These are phyloP conservation scores for Ganaspis sp. DNA, from an alignment of 1,140 invertebrate genomes.

Conservation along the genomic window DNA sequence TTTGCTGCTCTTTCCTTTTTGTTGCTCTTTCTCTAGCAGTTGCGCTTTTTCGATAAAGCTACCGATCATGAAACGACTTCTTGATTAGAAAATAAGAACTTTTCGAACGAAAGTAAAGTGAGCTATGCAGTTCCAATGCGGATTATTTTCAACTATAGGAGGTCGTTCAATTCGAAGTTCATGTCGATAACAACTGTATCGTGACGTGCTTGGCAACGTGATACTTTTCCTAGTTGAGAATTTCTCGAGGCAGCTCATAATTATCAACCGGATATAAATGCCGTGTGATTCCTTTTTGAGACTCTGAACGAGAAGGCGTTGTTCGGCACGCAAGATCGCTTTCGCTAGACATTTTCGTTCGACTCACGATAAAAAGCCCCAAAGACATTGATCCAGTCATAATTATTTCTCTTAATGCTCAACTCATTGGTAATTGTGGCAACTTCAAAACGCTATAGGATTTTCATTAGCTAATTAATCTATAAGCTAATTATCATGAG, in stretches of 20 bases:
- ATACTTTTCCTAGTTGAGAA: conserved; percentile 63
- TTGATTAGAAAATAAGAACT: no score
- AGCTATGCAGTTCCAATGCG: conserved; percentile 41
- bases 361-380: background rate
- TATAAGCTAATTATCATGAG: background rate
- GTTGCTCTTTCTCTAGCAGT: no score
- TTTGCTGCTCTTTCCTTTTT: no score
- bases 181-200: conserved; percentile 75
- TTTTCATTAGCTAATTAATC: background rate
- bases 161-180: conserved; percentile 61
- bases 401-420: background rate
- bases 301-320: conserved; percentile 58
- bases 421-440: background rate
- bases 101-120: background rate
- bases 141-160: conserved; percentile 43
- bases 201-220: conserved; percentile 64
- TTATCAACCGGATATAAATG: conserved; percentile 68
- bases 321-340: conserved; percentile 65
- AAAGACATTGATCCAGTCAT: background rate
- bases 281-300: conserved; percentile 57
- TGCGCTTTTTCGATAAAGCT: background rate
- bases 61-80: background rate
- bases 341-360: conserved; percentile 32
- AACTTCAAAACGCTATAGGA: background rate
- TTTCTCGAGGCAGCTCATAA: conserved; percentile 64